phyloP scores from a whole-genome alignment of 2,797 vertebrate species.

The Brotula barbata region DNA sequence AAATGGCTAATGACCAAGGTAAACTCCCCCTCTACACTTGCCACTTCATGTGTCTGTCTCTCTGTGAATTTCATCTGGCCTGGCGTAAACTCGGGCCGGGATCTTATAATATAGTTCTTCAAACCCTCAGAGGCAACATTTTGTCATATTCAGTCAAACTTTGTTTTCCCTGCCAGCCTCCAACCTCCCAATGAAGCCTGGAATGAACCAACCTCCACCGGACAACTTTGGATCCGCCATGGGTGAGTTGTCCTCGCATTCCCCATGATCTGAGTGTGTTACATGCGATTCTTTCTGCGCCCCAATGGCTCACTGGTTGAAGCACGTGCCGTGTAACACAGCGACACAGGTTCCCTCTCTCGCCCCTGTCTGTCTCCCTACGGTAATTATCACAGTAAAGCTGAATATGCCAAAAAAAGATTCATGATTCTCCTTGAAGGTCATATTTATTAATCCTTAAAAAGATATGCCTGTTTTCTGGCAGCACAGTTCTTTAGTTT shows the following conservation, averaged over 20 bases:
- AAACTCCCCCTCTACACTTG: constrained; percentile 79
- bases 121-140: no score
- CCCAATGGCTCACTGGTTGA: no score
- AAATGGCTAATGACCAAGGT: constrained; percentile 99
- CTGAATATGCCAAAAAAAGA: no score
- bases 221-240: constrained; percentile 81
- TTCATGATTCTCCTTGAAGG: no score
- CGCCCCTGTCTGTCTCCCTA: no score
- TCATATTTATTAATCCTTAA: background rate
- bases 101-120: no score
- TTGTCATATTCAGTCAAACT: constrained; percentile 26
- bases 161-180: constrained; percentile 77
- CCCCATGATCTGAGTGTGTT: background rate
- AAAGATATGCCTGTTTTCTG: background rate
- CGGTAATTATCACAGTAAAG: no score
- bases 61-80: constrained; percentile 44
- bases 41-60: constrained; percentile 35
- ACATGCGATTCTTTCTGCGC: no score
- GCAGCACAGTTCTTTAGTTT: background rate
- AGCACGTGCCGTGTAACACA: no score
- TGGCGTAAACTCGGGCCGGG: constrained; percentile 34
- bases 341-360: no score
- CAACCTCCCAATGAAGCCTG: constrained; percentile 82
- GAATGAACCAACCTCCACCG: constrained; percentile 70
- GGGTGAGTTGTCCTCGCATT: constrained; percentile 77